Conservation (phyloP, 2,113 vertebrate species). For the Ceyx melanurus region DNA sequence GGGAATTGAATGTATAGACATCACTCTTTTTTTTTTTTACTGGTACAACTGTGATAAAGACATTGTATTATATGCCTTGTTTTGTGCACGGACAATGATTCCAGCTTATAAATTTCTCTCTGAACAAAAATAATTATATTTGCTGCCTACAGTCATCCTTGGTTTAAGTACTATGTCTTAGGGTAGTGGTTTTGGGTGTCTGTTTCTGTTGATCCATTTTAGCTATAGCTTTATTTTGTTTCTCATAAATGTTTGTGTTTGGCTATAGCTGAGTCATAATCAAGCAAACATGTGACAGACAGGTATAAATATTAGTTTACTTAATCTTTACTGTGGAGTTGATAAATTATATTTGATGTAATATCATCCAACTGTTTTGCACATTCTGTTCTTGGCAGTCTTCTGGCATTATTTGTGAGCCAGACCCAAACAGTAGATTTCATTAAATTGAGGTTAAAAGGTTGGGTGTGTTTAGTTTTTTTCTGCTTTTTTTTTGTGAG, state of each 20-base stretch:
- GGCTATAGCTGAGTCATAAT: background rate
- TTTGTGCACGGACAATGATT: background rate
- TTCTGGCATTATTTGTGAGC: background rate
- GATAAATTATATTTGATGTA: background rate
- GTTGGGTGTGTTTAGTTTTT: fast-evolving
- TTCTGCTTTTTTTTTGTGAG: background rate
- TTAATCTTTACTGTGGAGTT: background rate
- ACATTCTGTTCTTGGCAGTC: background rate
- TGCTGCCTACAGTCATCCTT: background rate
- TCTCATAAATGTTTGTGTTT: background rate
- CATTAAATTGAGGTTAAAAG: background rate
- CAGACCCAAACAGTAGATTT: background rate
- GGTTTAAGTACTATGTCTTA: background rate
- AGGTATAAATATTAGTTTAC: background rate
- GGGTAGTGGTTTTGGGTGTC: fast-evolving
- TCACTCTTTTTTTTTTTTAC: background rate
- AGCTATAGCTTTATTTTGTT: background rate
- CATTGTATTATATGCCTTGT: fast-evolving
- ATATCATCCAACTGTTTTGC: background rate
- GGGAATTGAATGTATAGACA: background rate
- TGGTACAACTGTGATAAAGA: background rate
- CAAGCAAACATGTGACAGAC: background rate
- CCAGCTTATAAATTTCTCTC: background rate
- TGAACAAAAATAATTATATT: background rate
- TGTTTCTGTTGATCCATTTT: background rate